Evolutionary conservation across 2,888 invertebrate species (phyloP).

Genomic region (Chymomyza fuscimana): DNA sequence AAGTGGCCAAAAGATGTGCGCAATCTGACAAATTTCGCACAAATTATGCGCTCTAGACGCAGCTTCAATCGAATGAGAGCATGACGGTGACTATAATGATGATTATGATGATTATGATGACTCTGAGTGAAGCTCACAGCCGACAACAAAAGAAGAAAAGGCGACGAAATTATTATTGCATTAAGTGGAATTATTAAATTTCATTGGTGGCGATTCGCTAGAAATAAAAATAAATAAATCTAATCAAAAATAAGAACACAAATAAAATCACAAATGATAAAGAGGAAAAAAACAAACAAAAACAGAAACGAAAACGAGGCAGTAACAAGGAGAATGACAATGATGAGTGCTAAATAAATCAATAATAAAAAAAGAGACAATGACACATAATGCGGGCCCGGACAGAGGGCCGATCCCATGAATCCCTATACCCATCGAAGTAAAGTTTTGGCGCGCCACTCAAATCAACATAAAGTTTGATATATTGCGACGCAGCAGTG

Average conservation of each 20-base stretch:
- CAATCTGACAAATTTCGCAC: slow-evolving; percentile 74
- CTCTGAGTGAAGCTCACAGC: slow-evolving; percentile 8
- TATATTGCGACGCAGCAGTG: slow-evolving; percentile 56
- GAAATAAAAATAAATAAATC: slow-evolving; percentile 73
- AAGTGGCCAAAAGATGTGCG: slow-evolving; percentile 63
- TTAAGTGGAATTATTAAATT: slow-evolving; percentile 75
- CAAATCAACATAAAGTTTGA: slow-evolving; percentile 74
- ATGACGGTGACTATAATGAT: slow-evolving; percentile 29
- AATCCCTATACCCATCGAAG: neutral
- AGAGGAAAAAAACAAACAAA: slow-evolving; percentile 32
- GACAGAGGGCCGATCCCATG: neutral
- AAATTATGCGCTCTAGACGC: slow-evolving; percentile 65
- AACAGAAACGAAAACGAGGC: slow-evolving; percentile 18
- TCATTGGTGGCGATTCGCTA: slow-evolving; percentile 64
- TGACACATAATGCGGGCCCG: slow-evolving; percentile 47
- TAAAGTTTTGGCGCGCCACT: slow-evolving; percentile 67
- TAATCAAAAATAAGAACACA: slow-evolving; percentile 74
- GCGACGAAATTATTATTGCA: slow-evolving; percentile 74
- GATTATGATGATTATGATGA: slow-evolving; percentile 4
- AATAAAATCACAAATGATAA: slow-evolving; percentile 59
- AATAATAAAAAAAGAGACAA: slow-evolving; percentile 64
- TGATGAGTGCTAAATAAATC: slow-evolving; percentile 57
- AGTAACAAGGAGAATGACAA: neutral
- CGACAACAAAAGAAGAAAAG: slow-evolving; percentile 53
- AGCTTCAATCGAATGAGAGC: slow-evolving; percentile 55